Percentiles rank a stretch among this genome's conserved stretches.
phyloP scores from a whole-genome alignment of 2,888 invertebrate genomes.

The Macrosiphum euphorbiae region DNA sequence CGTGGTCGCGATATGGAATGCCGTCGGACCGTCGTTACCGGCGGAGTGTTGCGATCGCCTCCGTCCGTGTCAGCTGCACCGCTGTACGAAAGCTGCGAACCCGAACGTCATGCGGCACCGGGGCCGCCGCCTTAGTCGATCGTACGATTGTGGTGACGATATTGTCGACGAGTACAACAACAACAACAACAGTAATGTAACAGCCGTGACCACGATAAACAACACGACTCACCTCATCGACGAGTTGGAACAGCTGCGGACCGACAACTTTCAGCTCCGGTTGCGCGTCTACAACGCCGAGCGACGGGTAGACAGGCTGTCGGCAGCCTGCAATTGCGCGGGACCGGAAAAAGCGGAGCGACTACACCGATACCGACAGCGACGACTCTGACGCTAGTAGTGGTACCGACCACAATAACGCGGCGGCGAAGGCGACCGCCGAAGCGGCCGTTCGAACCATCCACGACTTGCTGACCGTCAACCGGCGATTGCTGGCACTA shows the following conservation, averaged over 20 bases:
- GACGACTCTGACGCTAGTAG: not conserved
- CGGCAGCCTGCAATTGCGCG: not conserved
- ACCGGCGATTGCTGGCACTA: slow-evolving; percentile 39
- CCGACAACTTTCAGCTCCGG: slow-evolving; percentile 56
- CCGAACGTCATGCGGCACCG: not conserved
- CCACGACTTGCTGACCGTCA: slow-evolving; percentile 54
- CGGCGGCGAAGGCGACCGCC: not conserved
- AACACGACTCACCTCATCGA: slow-evolving; percentile 34
- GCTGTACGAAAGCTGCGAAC: not conserved
- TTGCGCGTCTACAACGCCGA: slow-evolving; percentile 58
- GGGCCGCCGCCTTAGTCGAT: not conserved
- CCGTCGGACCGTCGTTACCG: not conserved
- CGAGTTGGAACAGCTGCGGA: slow-evolving; percentile 49
- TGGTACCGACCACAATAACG: not conserved
- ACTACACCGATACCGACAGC: not conserved
- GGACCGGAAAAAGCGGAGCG: not conserved
- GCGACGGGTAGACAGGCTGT: slow-evolving; percentile 34
- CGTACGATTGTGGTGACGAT: not conserved
- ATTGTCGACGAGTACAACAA: not conserved
- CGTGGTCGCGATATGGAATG: not conserved
- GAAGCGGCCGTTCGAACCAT: slow-evolving; percentile 54
- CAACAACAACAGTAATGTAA: not conserved
- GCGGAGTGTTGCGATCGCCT: not conserved
- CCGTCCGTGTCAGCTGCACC: not conserved
- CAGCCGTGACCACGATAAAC: not conserved